Conservation (phyloP, 2,797 vertebrate genomes). For the Toxotes lorentzi region DNA sequence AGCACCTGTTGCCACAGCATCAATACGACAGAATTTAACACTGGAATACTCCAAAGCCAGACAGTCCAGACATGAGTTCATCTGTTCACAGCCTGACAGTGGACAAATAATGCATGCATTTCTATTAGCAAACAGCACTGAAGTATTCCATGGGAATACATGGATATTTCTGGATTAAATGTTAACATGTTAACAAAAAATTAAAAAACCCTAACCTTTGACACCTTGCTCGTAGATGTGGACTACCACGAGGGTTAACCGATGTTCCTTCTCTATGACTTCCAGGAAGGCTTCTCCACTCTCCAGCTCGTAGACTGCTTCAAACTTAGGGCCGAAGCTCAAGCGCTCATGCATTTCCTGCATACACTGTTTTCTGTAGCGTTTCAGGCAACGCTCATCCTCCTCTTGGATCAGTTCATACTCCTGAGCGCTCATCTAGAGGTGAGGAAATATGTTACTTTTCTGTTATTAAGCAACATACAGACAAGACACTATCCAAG, state of each 20-base stretch:
- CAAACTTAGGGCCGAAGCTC: slow-evolving; percentile 92
- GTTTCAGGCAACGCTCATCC: slow-evolving; percentile 90
- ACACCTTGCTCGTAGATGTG: slow-evolving; percentile 90
- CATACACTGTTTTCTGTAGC: slow-evolving; percentile 95
- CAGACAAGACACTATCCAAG: neutral
- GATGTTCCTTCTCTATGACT: slow-evolving; percentile 91
- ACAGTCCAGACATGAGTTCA: slow-evolving; percentile 90
- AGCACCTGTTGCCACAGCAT: slow-evolving; percentile 89
- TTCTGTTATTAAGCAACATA: too few relatives aligned
- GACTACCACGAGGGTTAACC: slow-evolving; percentile 89
- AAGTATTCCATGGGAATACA: neutral
- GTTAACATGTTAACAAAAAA: neutral
- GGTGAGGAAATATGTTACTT: slow-evolving; percentile 14
- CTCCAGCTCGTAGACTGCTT: slow-evolving; percentile 88
- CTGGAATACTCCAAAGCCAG: slow-evolving; percentile 89
- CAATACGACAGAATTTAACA: slow-evolving; percentile 94
- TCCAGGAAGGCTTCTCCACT: slow-evolving; percentile 90
- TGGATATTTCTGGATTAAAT: neutral
- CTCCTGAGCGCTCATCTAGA: slow-evolving; percentile 94
- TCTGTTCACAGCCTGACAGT: slow-evolving; percentile 84
- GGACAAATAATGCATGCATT: neutral
- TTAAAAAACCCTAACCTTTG: slow-evolving; percentile 71
- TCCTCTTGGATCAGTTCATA: slow-evolving; percentile 92
- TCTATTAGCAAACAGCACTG: neutral
- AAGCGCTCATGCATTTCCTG: slow-evolving; percentile 94